Evolutionary conservation across 2,797 vertebrate species (phyloP).

Genomic region (Myotis pilosus): DNA sequence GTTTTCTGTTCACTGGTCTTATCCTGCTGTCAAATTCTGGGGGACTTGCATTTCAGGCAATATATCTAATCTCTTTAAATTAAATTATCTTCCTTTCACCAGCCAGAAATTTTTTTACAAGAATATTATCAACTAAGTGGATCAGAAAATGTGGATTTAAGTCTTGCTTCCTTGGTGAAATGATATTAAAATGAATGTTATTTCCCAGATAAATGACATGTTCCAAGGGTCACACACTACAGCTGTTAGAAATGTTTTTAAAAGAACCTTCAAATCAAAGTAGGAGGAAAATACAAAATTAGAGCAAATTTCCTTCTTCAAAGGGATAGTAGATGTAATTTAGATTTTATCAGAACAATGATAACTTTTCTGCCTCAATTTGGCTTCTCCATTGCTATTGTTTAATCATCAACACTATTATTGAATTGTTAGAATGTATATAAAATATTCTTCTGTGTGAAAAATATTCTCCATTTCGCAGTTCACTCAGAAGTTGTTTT

Average conservation of each 20-base stretch:
- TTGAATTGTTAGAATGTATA: not conserved
- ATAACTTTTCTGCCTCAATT: not conserved
- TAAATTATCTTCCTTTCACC: conserved; percentile 77
- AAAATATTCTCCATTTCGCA: not conserved
- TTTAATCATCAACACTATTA: conserved; percentile 30
- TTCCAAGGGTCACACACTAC: conserved; percentile 62
- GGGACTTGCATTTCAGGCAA: conserved; percentile 71
- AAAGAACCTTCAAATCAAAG: conserved; percentile 57
- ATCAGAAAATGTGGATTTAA: conserved; percentile 76
- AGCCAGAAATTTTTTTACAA: conserved; percentile 67
- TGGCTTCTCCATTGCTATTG: not conserved
- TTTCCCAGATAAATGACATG: conserved; percentile 62
- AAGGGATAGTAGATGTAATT: not conserved
- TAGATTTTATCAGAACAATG: conserved; percentile 20
- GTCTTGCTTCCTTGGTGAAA: conserved; percentile 72
- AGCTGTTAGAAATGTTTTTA: conserved; percentile 63
- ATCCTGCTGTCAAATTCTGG: conserved; percentile 75
- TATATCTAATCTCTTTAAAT: conserved; percentile 76
- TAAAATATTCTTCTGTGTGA: conserved; percentile 15
- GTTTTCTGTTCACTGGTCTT: conserved; percentile 69
- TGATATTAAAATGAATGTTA: conserved; percentile 75
- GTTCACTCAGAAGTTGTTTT: not conserved
- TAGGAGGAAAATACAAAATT: conserved; percentile 22
- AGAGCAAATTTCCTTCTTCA: conserved; percentile 55
- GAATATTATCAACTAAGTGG: conserved; percentile 78